Evolutionary conservation across 2,888 invertebrate species (phyloP).

Genomic region (Hirtodrosophila duncani): DNA sequence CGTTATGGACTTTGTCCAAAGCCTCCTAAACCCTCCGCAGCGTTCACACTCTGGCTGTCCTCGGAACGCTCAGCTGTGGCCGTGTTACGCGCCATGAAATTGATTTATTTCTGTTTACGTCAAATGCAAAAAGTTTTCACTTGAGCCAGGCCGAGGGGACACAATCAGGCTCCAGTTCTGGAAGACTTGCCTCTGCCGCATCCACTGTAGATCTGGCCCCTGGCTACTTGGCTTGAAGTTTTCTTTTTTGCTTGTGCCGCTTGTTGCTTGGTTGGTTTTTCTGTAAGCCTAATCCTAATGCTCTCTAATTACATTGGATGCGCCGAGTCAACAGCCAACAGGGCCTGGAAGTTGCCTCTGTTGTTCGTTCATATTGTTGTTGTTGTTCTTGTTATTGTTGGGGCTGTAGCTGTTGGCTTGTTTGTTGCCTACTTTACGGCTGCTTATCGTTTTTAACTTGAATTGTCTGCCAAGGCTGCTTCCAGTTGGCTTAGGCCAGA

Average conservation of each 20-base stretch:
- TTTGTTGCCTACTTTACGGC: slow-evolving; percentile 56
- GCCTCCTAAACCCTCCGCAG: neutral
- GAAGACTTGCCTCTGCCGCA: too few species aligned
- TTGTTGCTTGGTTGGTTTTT: slow-evolving; percentile 28
- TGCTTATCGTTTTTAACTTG: slow-evolving; percentile 53
- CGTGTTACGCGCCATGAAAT: slow-evolving; percentile 64
- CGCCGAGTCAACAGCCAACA: slow-evolving; percentile 17
- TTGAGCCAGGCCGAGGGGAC: too few species aligned
- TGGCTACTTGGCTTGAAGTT: slow-evolving; percentile 43
- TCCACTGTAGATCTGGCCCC: slow-evolving; percentile 14
- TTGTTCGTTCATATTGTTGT: neutral
- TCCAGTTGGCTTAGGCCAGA: slow-evolving; percentile 30
- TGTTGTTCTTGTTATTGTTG: neutral
- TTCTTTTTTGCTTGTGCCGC: slow-evolving; percentile 23
- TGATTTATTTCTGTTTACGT: slow-evolving; percentile 74
- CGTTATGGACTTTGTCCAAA: slow-evolving; percentile 41
- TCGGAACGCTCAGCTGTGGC: neutral
- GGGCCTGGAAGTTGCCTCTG: slow-evolving; percentile 7
- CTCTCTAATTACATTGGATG: slow-evolving; percentile 65
- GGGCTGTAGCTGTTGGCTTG: slow-evolving; percentile 27
- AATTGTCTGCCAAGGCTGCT: slow-evolving; percentile 16
- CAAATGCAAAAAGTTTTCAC: slow-evolving; percentile 48
- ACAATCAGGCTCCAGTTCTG: too few species aligned
- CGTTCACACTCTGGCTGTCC: neutral
- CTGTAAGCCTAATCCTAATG: slow-evolving; percentile 64